Conservation (phyloP, 2,113 vertebrate species). For the Hemichromis elongatus region DNA sequence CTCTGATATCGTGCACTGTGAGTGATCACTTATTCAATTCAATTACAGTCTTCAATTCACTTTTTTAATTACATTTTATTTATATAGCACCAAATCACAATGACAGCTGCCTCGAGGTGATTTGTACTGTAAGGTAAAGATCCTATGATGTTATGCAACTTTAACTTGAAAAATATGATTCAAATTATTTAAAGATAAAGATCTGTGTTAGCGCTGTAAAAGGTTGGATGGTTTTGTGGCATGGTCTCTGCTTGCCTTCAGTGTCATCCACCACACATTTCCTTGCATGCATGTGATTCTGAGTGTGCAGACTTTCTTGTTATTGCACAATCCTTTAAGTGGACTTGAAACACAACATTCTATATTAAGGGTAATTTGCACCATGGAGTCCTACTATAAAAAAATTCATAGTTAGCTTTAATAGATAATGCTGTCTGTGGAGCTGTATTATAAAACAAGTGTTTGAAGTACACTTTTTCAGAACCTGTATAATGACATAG, state of each 20-base stretch:
- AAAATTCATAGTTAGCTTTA: fast-evolving
- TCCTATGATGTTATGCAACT: neutral
- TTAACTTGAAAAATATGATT: neutral
- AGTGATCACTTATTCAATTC: neutral
- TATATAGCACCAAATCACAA: neutral
- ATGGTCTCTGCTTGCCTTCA: neutral
- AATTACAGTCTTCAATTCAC: neutral
- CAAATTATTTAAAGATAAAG: neutral
- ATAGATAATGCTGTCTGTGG: neutral
- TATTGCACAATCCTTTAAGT: neutral
- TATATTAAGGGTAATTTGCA: neutral
- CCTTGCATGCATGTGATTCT: neutral
- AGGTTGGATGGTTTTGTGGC: neutral
- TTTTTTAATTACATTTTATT: neutral
- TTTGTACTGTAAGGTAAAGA: neutral
- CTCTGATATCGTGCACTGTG: neutral
- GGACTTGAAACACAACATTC: neutral
- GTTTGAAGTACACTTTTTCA: neutral
- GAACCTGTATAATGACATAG: neutral
- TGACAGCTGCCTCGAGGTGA: neutral
- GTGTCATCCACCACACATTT: neutral
- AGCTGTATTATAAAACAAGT: neutral
- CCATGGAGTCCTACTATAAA: neutral
- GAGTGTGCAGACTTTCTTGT: neutral
- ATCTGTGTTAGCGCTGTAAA: neutral